These are phyloP conservation scores for Drosophila nebulosa DNA, from an alignment of 1,140 invertebrate species.

Conservation along the genomic window DNA sequence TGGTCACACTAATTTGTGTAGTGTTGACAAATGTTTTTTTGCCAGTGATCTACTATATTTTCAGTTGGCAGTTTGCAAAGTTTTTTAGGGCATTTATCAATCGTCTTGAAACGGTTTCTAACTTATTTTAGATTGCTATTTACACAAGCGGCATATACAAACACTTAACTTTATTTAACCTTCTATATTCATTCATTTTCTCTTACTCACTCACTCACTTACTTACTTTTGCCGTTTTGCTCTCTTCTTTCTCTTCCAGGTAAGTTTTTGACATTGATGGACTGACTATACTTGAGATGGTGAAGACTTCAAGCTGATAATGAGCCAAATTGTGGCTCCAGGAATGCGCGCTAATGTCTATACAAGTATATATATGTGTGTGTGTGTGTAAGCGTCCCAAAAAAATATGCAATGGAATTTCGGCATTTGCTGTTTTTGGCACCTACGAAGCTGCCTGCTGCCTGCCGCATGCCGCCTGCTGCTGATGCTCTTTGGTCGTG, in stretches of 20 bases:
- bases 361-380: background rate
- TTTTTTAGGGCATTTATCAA: background rate
- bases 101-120: background rate
- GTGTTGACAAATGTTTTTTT: background rate
- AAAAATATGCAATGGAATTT: slow-evolving; percentile 8
- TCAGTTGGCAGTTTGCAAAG: background rate
- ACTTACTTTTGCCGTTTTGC: slow-evolving; percentile 14
- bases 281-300: slow-evolving; percentile 37
- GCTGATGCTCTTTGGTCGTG: too few species aligned
- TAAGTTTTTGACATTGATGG: slow-evolving; percentile 75
- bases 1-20: background rate
- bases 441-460: background rate
- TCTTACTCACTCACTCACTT: slow-evolving; percentile 8
- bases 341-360: background rate
- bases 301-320: slow-evolving; percentile 18
- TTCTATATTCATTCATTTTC: slow-evolving; percentile 39
- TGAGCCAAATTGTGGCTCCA: slow-evolving; percentile 9
- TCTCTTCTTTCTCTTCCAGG: slow-evolving; percentile 44
- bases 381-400: background rate
- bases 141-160: slow-evolving; percentile 34
- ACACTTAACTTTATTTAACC: slow-evolving; percentile 52
- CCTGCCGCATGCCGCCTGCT: background rate
- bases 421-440: background rate
- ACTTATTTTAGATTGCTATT: slow-evolving; percentile 39
- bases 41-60: background rate